Percentiles rank a stretch among this genome's conserved stretches.
Conservation (phyloP, 2,888 invertebrate species). For the Ormyrus pomaceus region DNA sequence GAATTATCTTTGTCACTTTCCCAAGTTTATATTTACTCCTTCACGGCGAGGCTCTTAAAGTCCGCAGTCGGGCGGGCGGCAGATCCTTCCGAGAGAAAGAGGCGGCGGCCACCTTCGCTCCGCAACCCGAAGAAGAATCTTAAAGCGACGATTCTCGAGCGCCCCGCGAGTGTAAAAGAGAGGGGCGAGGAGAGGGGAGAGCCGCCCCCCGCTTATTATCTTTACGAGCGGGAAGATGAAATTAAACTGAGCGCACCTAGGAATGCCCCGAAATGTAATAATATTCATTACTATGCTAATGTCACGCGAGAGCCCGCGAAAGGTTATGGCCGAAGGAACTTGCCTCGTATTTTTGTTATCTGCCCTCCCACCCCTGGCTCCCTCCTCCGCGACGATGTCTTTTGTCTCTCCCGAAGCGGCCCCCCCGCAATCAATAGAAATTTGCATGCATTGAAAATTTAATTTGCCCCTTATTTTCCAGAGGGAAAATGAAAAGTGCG, state of each 20-base stretch:
- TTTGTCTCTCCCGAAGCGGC: neutral
- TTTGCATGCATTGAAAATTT: neutral
- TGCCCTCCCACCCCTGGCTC: neutral
- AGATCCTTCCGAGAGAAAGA: slow-evolving; percentile 15
- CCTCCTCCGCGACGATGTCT: neutral
- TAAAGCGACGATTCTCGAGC: slow-evolving; percentile 47
- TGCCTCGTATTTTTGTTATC: slow-evolving; percentile 73
- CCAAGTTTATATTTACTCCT: slow-evolving; percentile 76
- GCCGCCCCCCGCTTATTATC: slow-evolving; percentile 73
- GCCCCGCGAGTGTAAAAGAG: slow-evolving; percentile 36
- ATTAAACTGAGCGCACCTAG: slow-evolving; percentile 74
- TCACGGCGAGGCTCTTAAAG: slow-evolving; percentile 72
- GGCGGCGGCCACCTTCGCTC: slow-evolving; percentile 3
- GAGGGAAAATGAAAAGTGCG: neutral
- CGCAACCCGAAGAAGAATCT: slow-evolving; percentile 52
- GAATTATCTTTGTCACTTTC: slow-evolving; percentile 76
- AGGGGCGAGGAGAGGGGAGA: slow-evolving; percentile 52
- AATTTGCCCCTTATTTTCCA: neutral
- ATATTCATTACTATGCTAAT: slow-evolving; percentile 76
- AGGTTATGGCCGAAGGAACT: slow-evolving; percentile 71
- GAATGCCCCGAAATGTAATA: slow-evolving; percentile 72
- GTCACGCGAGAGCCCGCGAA: slow-evolving; percentile 66
- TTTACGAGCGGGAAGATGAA: slow-evolving; percentile 75
- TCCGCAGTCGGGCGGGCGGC: slow-evolving; percentile 38
- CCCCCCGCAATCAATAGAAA: neutral